Conservation (phyloP, 2,888 invertebrate genomes). For the Thyatira batis region DNA sequence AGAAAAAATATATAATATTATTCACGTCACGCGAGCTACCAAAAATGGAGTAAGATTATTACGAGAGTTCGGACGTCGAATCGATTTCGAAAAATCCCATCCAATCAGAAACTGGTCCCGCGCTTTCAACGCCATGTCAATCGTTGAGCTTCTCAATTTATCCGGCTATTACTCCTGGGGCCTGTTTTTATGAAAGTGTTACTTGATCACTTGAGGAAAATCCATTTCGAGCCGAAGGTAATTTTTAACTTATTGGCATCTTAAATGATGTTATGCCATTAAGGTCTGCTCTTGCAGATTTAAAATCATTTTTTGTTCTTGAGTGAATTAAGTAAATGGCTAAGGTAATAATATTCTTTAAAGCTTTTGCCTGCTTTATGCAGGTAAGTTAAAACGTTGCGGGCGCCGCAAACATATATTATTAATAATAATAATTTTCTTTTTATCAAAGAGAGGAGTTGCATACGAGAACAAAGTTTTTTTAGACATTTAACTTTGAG, state of each 20-base stretch:
- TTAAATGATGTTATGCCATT: not conserved
- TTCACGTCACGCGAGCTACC: slow-evolving; percentile 41
- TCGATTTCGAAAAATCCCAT: slow-evolving; percentile 39
- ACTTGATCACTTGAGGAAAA: slow-evolving; percentile 4
- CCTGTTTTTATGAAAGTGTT: slow-evolving; percentile 7
- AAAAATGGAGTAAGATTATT: slow-evolving; percentile 37
- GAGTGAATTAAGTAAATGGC: not conserved
- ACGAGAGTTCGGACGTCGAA: slow-evolving; percentile 24
- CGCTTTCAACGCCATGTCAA: slow-evolving; percentile 18
- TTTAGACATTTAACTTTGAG: no score
- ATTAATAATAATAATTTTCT: no score
- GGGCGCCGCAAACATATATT: no score
- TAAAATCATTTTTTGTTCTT: not conserved
- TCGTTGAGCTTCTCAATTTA: slow-evolving; percentile 18
- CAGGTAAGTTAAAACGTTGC: no score
- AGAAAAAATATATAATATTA: slow-evolving; percentile 36
- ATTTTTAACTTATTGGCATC: slow-evolving; percentile 1
- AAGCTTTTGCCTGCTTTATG: no score
- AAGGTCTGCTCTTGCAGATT: not conserved
- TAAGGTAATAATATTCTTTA: not conserved
- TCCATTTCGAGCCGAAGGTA: not conserved
- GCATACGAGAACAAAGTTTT: no score
- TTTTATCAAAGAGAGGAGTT: no score
- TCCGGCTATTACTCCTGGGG: slow-evolving; percentile 14
- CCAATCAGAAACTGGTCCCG: slow-evolving; percentile 31